Evolutionary conservation across 2,888 invertebrate genomes (phyloP), one percentile per base, ranked within the genome.

Genomic region (Pemphredon lugubris): DNA sequence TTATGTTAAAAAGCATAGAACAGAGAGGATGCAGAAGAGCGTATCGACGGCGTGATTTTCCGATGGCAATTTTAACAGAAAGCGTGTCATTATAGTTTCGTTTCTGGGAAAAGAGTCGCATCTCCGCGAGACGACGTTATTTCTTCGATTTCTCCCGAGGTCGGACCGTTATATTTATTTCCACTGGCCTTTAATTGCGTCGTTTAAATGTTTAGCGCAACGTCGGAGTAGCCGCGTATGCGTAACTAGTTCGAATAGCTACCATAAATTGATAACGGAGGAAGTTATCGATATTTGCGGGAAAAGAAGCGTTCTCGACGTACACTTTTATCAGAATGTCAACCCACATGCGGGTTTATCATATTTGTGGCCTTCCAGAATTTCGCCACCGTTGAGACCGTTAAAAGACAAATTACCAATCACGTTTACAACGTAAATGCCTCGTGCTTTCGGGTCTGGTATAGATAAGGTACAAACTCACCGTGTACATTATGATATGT

Each of bases 261-360:
- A 16, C 14, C 13, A 16, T 16, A n/a, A 21, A 20, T 20, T 4
- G 18, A 18, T 34, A 6, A 13, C 20, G 21, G 50, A 13, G 50
- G 37, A 50, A 37, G 37, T 9, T 37, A 57, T 45, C 37, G 14
- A 21, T 21, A 20, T 23, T 37, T 23, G 21, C 16, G 14, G 2
- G 20, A 39, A 14, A 20, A 13, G 30, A 26, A 39, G 3, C 1
- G 2, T 26, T 11, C 9, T 2, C 9, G 13, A 7, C 13, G 30
- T 32, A n/a, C 5, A n/a, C n/a, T 39, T 48, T 48, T 48, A 39
- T 48, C 47, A 20, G 11, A 18, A 5, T 21, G 9, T 1, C 16
- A 26, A 65, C 26, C 16, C 42, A 37, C 14, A 54, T 44, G 16
- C 21, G 34, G 16, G 26, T 65, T 69, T 53, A 65, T 66, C 42